Evolutionary conservation across 2,888 invertebrate genomes (phyloP).

Genomic region (Mythimna lalbum): DNA sequence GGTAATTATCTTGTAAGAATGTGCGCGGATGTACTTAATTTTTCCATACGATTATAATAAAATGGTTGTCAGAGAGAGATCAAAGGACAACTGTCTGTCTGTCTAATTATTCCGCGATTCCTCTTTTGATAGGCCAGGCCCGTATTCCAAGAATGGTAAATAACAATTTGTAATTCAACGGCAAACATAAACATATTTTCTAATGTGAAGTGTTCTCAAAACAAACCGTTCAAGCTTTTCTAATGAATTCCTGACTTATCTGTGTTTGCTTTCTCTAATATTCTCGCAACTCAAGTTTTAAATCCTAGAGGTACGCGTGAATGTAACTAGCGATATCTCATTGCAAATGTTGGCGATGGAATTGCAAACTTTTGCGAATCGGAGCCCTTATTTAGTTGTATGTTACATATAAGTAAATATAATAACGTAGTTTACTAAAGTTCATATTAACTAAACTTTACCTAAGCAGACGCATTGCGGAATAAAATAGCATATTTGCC

Average conservation of each 20-base stretch:
- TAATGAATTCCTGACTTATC: slow-evolving; percentile 52
- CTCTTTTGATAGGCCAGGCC: slow-evolving; percentile 8
- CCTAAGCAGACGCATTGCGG: neutral
- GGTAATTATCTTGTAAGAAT: slow-evolving; percentile 41
- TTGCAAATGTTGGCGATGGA: slow-evolving; percentile 12
- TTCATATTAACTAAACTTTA: no score
- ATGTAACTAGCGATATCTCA: slow-evolving; percentile 3
- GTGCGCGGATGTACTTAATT: slow-evolving; percentile 39
- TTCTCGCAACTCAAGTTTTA: slow-evolving; percentile 45
- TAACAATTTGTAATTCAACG: slow-evolving; percentile 50
- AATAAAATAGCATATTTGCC: neutral
- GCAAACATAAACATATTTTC: slow-evolving; percentile 51
- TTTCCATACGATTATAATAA: slow-evolving; percentile 31
- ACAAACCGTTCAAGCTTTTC: slow-evolving; percentile 49
- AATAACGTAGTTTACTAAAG: neutral
- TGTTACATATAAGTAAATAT: neutral
- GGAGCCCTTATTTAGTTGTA: neutral
- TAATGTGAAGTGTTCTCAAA: slow-evolving; percentile 51
- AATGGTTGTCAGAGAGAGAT: slow-evolving; percentile 25
- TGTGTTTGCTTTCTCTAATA: slow-evolving; percentile 50
- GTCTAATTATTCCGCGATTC: slow-evolving; percentile 33
- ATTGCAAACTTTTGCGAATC: slow-evolving; percentile 6
- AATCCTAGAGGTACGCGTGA: slow-evolving; percentile 28
- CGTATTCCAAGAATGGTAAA: slow-evolving; percentile 36
- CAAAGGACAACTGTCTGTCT: slow-evolving; percentile 30